phyloP scores from a whole-genome alignment of 2,113 vertebrate species.

The Acinonyx jubatus region DNA sequence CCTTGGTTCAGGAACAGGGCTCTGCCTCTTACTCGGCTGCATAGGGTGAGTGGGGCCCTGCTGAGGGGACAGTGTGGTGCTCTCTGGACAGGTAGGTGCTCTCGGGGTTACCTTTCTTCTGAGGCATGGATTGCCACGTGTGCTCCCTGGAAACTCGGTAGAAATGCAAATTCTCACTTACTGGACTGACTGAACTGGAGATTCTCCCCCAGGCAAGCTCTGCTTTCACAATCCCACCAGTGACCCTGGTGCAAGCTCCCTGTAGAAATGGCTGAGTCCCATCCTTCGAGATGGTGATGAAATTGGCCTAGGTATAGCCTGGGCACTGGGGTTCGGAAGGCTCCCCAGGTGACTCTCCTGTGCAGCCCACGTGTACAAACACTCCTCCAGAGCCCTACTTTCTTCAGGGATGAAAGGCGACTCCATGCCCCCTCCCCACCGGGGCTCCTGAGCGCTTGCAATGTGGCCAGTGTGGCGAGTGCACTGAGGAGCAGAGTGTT shows the following conservation, averaged over 20 bases:
- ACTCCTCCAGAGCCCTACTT: fast-evolving
- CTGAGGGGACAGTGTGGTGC: not conserved
- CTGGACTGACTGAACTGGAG: not conserved
- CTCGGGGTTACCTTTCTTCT: not conserved
- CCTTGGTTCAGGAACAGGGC: too few species aligned
- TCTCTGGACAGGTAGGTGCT: not conserved
- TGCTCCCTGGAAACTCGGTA: not conserved
- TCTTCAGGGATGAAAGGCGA: too few species aligned
- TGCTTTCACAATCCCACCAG: too few species aligned
- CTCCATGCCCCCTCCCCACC: too few species aligned
- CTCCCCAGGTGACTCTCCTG: too few species aligned
- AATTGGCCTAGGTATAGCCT: not conserved
- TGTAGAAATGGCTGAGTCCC: not conserved
- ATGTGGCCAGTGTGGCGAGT: not conserved
- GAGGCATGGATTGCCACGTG: too few species aligned
- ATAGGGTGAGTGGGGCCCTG: not conserved
- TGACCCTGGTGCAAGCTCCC: not conserved
- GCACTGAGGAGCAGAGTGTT: not conserved
- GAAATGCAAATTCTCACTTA: not conserved
- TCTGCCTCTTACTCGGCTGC: not conserved
- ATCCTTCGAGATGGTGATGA: not conserved
- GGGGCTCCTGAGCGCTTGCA: not conserved
- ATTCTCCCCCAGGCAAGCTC: not conserved
- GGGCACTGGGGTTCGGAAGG: not conserved
- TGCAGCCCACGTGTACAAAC: not conserved